phyloP scores from a whole-genome alignment of 2,888 invertebrate species.

The Drosophila mimica region DNA sequence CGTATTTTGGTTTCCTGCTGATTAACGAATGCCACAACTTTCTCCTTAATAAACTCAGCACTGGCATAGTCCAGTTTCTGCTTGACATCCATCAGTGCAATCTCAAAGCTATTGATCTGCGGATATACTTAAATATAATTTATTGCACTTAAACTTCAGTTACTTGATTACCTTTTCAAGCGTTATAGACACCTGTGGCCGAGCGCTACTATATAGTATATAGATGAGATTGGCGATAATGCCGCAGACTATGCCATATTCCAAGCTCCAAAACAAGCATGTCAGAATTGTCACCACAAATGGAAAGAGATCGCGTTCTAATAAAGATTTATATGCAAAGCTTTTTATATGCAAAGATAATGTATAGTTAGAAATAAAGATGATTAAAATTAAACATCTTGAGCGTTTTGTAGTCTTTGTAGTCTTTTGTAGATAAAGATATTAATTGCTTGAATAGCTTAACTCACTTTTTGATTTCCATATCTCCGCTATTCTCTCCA shows the following conservation, averaged over 20 bases:
- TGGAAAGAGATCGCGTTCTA: conserved; percentile 94
- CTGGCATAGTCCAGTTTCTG: conserved; percentile 92
- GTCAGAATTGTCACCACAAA: conserved; percentile 93
- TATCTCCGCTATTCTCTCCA: conserved; percentile 88
- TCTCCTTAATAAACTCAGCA: conserved; percentile 89
- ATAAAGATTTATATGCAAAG: conserved; percentile 38
- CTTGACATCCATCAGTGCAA: conserved; percentile 89
- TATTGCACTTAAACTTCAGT: conserved; percentile 24
- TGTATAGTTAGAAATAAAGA: background rate
- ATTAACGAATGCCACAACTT: conserved; percentile 91
- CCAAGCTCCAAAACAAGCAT: conserved; percentile 92
- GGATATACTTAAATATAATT: background rate
- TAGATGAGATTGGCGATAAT: conserved; percentile 92
- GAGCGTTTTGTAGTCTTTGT: background rate
- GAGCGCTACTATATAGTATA: conserved; percentile 92
- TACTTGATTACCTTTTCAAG: conserved; percentile 76
- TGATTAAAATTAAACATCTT: background rate
- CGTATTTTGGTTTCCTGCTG: conserved; percentile 87
- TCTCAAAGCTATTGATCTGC: conserved; percentile 84
- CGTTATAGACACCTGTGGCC: conserved; percentile 89
- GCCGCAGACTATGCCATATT: conserved; percentile 94
- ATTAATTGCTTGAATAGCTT: background rate
- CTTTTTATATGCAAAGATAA: background rate
- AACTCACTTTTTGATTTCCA: conserved; percentile 92
- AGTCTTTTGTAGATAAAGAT: background rate